phyloP scores from a whole-genome alignment of 2,888 invertebrate species.

The Subacronicta megacephala region DNA sequence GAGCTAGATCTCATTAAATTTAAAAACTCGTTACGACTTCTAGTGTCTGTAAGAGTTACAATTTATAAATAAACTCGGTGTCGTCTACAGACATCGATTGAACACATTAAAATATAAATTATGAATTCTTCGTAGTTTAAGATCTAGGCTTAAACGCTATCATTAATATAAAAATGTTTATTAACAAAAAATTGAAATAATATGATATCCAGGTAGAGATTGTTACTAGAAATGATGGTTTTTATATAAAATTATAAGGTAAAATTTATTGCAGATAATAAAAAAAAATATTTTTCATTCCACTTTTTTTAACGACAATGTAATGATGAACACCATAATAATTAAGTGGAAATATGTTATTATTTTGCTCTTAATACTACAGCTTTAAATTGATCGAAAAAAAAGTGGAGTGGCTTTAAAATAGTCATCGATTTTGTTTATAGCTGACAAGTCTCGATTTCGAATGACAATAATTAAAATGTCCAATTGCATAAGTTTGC shows the following conservation, averaged over 20 bases:
- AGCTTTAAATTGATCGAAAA: constrained; percentile 73
- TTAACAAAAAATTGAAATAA: constrained; percentile 81
- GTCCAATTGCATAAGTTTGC: constrained; percentile 35
- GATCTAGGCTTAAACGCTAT: constrained; percentile 85
- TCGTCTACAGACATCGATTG: constrained; percentile 59
- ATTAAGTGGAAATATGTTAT: constrained; percentile 57
- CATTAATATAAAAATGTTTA: constrained; percentile 83
- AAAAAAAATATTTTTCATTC: constrained; percentile 63
- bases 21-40: constrained; percentile 71
- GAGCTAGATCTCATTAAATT: constrained; percentile 79
- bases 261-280: constrained; percentile 72
- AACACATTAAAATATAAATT: constrained; percentile 72
- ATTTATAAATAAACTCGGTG: constrained; percentile 59
- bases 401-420: constrained; percentile 67
- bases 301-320: constrained; percentile 67
- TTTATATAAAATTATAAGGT: constrained; percentile 82
- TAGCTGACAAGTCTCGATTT: constrained; percentile 82
- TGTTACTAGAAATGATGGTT: constrained; percentile 88
- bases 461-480: constrained; percentile 53
- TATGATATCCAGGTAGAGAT: constrained; percentile 86
- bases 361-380: constrained; percentile 58
- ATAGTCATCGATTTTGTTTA: constrained; percentile 77
- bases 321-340: constrained; percentile 70
- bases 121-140: constrained; percentile 85
- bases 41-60: constrained; percentile 64